Evolutionary conservation across 2,797 vertebrate genomes (phyloP).

Genomic region (Ptychadena robeensis): DNA sequence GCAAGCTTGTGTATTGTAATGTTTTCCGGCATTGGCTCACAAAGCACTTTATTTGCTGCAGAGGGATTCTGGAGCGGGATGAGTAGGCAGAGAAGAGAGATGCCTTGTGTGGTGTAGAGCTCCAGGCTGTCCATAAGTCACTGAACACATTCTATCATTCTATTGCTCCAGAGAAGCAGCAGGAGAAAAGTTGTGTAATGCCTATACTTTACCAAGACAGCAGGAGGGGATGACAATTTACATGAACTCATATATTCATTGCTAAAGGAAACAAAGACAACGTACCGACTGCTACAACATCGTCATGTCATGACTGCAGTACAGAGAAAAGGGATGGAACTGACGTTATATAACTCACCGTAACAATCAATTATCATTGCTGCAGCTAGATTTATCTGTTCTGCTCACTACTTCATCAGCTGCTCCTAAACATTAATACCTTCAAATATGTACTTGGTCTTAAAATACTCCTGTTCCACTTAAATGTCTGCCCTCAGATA

Average conservation of each 20-base stretch:
- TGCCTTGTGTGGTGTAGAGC: not conserved
- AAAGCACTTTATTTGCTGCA: not conserved
- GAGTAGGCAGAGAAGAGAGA: conserved; percentile 5
- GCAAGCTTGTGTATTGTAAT: not conserved
- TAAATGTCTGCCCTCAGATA: too few relatives aligned
- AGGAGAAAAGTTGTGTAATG: not conserved
- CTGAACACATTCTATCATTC: not conserved
- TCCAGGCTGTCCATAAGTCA: not conserved
- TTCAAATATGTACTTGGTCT: too few relatives aligned
- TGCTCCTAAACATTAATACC: too few relatives aligned
- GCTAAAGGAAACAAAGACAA: not conserved
- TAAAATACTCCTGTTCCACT: too few relatives aligned
- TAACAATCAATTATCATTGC: too few relatives aligned
- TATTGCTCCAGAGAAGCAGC: conserved; percentile 2
- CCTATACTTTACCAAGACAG: not conserved
- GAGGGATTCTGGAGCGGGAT: not conserved
- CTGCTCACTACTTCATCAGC: too few relatives aligned
- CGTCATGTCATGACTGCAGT: not conserved
- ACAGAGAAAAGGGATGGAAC: not conserved
- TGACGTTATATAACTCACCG: not conserved
- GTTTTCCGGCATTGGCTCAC: not conserved
- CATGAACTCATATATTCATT: not conserved
- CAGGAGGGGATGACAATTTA: not conserved
- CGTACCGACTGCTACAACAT: not conserved
- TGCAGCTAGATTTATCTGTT: too few relatives aligned